Evolutionary conservation across 2,113 vertebrate species (phyloP).

Genomic region (Elgaria multicarinata): DNA sequence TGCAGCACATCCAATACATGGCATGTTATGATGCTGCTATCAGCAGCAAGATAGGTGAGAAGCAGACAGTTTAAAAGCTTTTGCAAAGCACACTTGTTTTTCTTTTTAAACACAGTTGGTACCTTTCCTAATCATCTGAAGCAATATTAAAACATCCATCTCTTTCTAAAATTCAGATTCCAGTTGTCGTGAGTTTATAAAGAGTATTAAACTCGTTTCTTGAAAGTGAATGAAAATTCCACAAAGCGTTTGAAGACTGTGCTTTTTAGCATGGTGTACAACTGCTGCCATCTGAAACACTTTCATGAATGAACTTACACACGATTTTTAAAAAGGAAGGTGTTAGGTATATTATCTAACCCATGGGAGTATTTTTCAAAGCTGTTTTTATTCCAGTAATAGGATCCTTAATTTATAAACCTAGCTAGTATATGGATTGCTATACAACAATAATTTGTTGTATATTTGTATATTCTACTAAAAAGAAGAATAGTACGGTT

Average conservation of each 20-base stretch:
- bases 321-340: slow-evolving; percentile 16
- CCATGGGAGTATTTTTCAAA: neutral
- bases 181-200: slow-evolving; percentile 47
- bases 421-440: neutral
- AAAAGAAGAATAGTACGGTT: neutral
- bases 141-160: slow-evolving; percentile 37
- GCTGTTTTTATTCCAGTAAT: neutral
- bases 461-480: neutral
- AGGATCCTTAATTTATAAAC: neutral
- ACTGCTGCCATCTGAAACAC: slow-evolving; percentile 29
- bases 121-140: slow-evolving; percentile 40
- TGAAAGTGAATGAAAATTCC: neutral
- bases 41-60: slow-evolving; percentile 46
- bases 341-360: slow-evolving; percentile 13
- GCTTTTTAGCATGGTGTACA: slow-evolving; percentile 35
- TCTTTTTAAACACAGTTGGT: slow-evolving; percentile 9
- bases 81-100: slow-evolving; percentile 37
- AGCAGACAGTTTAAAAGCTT: slow-evolving; percentile 56
- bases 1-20: slow-evolving; percentile 1
- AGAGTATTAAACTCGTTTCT: slow-evolving; percentile 32
- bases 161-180: slow-evolving; percentile 46
- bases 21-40: slow-evolving; percentile 52
- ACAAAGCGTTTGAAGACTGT: neutral
- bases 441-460: neutral
- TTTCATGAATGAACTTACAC: slow-evolving; percentile 13